phyloP scores from a whole-genome alignment of 92 coral and sea anemone genomes.

The Heteractis magnifica region DNA sequence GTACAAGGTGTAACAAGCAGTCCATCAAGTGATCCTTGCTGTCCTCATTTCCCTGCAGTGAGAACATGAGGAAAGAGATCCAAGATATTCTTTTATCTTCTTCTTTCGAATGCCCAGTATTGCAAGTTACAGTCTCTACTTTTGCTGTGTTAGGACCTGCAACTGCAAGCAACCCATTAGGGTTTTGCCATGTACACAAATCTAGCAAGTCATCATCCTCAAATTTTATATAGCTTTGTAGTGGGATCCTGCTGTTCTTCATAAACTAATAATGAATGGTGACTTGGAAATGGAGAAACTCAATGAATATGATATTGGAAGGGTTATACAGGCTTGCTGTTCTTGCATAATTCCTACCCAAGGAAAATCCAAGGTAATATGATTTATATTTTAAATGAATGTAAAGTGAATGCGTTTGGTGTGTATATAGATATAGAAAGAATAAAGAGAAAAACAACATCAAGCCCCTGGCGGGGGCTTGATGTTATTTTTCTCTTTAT shows the following conservation, averaged over 20 bases:
- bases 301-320: not conserved
- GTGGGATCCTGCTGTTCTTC: slow-evolving; percentile 34
- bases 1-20: not conserved
- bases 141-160: slow-evolving; percentile 26
- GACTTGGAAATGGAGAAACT: slow-evolving; percentile 26
- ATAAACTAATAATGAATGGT: slow-evolving; percentile 34
- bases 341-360: slow-evolving; percentile 29
- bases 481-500: too few species aligned
- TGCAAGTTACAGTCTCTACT: slow-evolving; percentile 24
- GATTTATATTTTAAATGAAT: too few species aligned
- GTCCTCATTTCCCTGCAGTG: slow-evolving; percentile 29
- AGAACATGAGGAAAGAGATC: slow-evolving; percentile 9
- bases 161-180: slow-evolving; percentile 34
- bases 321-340: not conserved
- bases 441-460: too few species aligned
- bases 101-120: not conserved
- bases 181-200: slow-evolving; percentile 39
- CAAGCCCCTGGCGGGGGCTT: too few species aligned
- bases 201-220: too few species aligned
- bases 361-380: slow-evolving; percentile 23
- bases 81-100: not conserved
- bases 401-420: too few species aligned
- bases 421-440: too few species aligned
- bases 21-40: slow-evolving; percentile 12
- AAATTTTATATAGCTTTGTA: too few species aligned